phyloP scores from a whole-genome alignment of 2,888 invertebrate species.

The Leptothorax acervorum region DNA sequence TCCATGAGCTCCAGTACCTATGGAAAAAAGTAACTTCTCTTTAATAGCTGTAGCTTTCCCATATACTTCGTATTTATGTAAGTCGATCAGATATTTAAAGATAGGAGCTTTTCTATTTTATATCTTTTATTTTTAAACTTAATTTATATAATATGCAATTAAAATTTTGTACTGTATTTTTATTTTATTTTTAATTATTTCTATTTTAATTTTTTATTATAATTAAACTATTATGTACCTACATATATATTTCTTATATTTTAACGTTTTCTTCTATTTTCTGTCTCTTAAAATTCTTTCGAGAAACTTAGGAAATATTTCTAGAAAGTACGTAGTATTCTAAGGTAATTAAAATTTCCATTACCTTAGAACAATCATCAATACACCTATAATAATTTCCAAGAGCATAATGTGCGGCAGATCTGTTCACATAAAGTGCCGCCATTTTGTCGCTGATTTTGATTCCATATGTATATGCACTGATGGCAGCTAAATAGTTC shows the following conservation, averaged over 20 bases:
- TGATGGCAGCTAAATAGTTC: slow-evolving; percentile 93
- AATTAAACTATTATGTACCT: neutral
- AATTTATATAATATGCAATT: neutral
- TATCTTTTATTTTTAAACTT: neutral
- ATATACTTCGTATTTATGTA: neutral
- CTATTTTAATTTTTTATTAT: neutral
- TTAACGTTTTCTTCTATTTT: neutral
- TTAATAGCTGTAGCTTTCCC: neutral
- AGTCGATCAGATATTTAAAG: neutral
- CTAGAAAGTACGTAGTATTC: neutral
- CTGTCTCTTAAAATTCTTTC: neutral
- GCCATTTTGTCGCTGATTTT: slow-evolving; percentile 90
- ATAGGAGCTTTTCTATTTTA: neutral
- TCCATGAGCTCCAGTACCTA: slow-evolving; percentile 91
- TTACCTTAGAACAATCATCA: slow-evolving; percentile 88
- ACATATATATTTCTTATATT: neutral
- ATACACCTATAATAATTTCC: slow-evolving; percentile 91
- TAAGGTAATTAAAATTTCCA: neutral
- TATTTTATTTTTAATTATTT: neutral
- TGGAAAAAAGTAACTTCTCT: neutral
- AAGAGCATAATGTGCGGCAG: slow-evolving; percentile 92
- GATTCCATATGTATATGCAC: slow-evolving; percentile 93
- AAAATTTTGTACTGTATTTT: neutral
- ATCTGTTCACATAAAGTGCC: slow-evolving; percentile 91
- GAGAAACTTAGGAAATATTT: neutral